Evolutionary conservation across 2,113 vertebrate species (phyloP), one percentile per base, ranked within the genome.

Genomic region (Oenanthe oenanthe): DNA sequence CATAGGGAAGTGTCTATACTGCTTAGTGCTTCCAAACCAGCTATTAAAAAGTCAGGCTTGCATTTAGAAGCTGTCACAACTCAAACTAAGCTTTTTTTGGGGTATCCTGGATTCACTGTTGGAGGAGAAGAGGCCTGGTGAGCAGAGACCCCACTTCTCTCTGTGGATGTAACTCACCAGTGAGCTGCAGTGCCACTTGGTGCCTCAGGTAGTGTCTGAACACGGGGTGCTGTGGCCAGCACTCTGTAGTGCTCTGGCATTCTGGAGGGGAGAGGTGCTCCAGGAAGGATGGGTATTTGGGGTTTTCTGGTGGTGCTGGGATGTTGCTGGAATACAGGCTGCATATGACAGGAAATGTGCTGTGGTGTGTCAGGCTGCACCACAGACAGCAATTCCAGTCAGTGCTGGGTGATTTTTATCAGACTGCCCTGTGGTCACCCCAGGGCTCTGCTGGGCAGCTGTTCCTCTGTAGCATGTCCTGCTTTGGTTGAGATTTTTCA

Each of bases 311-410:
- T 77, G 36, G 47, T 85, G 50, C 43, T 71, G 85, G 66, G 26
- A 77, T 88, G 50, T 88, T 88, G 91, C 89, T 34, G 93, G 85
- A 88, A 90, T 77, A 88, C 2, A 60, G 56, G 43, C 66, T 90
- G 68, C 1, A 0, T 88, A 71, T 93, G 88, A 96, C 93, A 96
- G 94, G 92, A 96, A 97, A 48, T 93, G 85, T 88, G 81, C 92
- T 89, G 94, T 83, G 89, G 78, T 92, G 75, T 96, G 85, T 94
- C 74, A 71, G 58, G 32, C 63, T 36, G 68, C 63, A 88, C 89
- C 92, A 75, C 93, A 94, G 85, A 92, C 34, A 57, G 65, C 3
- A 1, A 60, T 96, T 96, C 94, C 94, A 81, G 95, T 89, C 88
- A 93, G 1, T 7, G 22, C 53, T 31, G 47, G 72, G 71, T 88